Conservation (phyloP, 1,140 invertebrate species). For the Limonius californicus region DNA sequence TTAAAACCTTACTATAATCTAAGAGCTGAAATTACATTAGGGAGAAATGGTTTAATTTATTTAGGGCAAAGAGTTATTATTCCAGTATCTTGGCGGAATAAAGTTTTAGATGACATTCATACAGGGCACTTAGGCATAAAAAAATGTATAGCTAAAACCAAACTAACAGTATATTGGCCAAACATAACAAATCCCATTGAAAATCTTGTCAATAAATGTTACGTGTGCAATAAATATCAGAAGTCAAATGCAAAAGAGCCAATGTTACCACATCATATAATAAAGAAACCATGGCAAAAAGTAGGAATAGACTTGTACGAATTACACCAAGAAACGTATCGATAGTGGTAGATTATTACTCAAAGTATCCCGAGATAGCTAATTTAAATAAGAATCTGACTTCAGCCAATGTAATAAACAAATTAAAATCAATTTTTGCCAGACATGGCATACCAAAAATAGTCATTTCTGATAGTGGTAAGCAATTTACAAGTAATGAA, state of each 20-base stretch:
- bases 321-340: conserved; percentile 29
- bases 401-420: conserved; percentile 25
- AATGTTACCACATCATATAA: conserved; percentile 36
- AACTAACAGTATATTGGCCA: conserved; percentile 48
- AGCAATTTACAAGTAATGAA: conserved; percentile 25
- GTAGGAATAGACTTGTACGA: conserved; percentile 36
- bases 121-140: conserved; percentile 47
- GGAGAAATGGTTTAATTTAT: conserved; percentile 23
- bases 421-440: conserved; percentile 42
- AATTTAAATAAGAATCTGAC: conserved; percentile 14
- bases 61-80: conserved; percentile 13
- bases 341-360: conserved; percentile 41
- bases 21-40: conserved; percentile 24
- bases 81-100: not conserved
- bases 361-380: conserved; percentile 36
- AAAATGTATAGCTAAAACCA: conserved; percentile 42
- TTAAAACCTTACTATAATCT: conserved; percentile 26
- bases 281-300: conserved; percentile 39
- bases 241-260: conserved; percentile 35
- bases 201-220: conserved; percentile 35
- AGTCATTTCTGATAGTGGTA: conserved; percentile 30
- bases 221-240: conserved; percentile 42
- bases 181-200: conserved; percentile 47
- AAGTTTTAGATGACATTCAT: conserved; percentile 42
- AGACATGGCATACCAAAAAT: conserved; percentile 40